These are phyloP conservation scores for Teleiodes luculella DNA, from an alignment of 2,888 invertebrate species.

Conservation along the genomic window DNA sequence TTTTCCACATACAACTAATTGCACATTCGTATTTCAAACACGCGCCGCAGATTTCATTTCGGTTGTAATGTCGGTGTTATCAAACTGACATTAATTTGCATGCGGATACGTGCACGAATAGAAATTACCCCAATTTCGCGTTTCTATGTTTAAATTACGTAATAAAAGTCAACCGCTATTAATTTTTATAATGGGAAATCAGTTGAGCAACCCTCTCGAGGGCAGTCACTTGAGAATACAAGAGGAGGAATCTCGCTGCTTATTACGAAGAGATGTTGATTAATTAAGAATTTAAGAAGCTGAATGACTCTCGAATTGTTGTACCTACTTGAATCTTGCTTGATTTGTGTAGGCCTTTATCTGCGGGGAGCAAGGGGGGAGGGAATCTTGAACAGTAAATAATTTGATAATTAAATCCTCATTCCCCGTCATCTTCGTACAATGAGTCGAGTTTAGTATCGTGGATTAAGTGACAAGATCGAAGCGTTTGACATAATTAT, in stretches of 20 bases:
- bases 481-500: background rate
- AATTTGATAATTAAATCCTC: conserved; percentile 57
- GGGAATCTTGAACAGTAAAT: conserved; percentile 16
- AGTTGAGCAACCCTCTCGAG: background rate
- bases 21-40: conserved; percentile 3
- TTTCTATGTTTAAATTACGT: background rate
- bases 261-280: conserved; percentile 1
- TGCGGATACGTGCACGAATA: conserved; percentile 11
- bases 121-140: conserved; percentile 8
- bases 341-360: background rate
- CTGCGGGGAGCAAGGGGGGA: background rate
- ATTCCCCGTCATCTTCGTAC: conserved; percentile 35
- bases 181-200: conserved; percentile 2
- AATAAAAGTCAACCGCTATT: conserved; percentile 11
- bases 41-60: conserved; percentile 10
- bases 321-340: background rate
- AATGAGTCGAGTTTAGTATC: conserved; percentile 25
- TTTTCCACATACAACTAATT: background rate
- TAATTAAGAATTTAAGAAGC: conserved; percentile 6
- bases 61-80: conserved; percentile 10
- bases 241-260: background rate
- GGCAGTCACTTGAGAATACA: background rate
- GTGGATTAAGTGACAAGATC: background rate
- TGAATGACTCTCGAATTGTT: conserved; percentile 11
- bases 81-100: conserved; percentile 15